Conservation (phyloP, 2,888 invertebrate species). For the Drosophila lacicola region DNA sequence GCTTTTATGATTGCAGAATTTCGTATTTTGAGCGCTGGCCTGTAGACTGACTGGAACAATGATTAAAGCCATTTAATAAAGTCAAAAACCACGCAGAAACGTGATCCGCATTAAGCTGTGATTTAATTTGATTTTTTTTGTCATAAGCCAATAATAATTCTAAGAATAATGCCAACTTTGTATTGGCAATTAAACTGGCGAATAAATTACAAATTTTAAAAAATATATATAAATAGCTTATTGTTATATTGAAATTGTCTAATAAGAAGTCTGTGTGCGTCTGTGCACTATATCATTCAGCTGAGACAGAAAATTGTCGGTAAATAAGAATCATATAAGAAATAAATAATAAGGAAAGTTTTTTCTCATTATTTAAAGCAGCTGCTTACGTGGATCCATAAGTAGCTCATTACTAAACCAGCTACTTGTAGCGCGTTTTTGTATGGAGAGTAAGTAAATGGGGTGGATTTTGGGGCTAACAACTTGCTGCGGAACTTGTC, state of each 20-base stretch:
- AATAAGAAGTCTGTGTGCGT: neutral
- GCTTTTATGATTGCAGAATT: constrained; percentile 37
- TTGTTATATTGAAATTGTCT: neutral
- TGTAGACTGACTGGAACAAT: neutral
- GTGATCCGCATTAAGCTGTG: constrained; percentile 40
- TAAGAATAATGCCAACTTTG: neutral
- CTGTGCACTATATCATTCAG: neutral
- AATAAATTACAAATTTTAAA: neutral
- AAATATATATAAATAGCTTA: neutral
- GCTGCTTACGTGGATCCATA: neutral
- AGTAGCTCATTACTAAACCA: constrained; percentile 13
- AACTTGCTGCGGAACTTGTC: constrained; percentile 47
- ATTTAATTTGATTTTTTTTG: neutral
- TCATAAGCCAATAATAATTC: constrained; percentile 13
- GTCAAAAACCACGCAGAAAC: constrained; percentile 21
- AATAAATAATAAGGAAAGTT: neutral
- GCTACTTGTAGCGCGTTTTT: constrained; percentile 1
- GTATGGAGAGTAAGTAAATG: too few species aligned
- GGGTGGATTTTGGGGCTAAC: neutral
- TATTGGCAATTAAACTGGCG: constrained; percentile 22
- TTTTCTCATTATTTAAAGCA: neutral
- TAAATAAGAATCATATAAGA: neutral
- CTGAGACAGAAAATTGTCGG: neutral
- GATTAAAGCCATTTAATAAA: constrained; percentile 35
- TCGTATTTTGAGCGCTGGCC: constrained; percentile 14